Conservation (phyloP, 2,113 vertebrate species). For the Megaptera novaeangliae region DNA sequence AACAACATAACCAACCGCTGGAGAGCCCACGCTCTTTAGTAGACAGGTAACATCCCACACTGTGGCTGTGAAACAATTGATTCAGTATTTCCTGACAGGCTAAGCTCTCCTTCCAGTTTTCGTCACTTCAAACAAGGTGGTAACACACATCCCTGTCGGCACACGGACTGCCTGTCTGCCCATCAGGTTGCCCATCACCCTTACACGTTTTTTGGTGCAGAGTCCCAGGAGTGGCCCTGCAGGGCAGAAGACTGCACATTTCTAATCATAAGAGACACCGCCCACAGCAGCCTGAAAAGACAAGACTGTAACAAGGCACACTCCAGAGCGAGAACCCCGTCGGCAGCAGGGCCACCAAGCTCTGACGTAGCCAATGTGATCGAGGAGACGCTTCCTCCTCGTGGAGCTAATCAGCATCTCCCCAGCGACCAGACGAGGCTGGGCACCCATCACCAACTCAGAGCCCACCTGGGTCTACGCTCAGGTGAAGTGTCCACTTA, state of each 20-base stretch:
- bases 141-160: neutral
- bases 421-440: neutral
- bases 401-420: neutral
- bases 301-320: neutral
- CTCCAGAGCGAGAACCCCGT: fast-evolving
- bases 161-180: neutral
- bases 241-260: neutral
- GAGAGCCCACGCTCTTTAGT: fast-evolving
- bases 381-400: neutral
- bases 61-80: neutral
- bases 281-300: neutral
- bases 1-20: neutral
- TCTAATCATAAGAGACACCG: neutral
- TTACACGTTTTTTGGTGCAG: neutral
- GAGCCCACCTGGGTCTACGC: no score
- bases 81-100: neutral
- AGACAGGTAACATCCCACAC: neutral
- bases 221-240: neutral
- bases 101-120: neutral
- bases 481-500: no score
- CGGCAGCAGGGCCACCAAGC: neutral
- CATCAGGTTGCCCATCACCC: neutral
- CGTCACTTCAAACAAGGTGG: neutral
- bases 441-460: no score
- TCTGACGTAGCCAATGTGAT: neutral